A percentile compares a stretch with the other conserved stretches of the same genome.
These are phyloP conservation scores for Anticlea derivata DNA, from an alignment of 2,888 invertebrate genomes.

Conservation along the genomic window DNA sequence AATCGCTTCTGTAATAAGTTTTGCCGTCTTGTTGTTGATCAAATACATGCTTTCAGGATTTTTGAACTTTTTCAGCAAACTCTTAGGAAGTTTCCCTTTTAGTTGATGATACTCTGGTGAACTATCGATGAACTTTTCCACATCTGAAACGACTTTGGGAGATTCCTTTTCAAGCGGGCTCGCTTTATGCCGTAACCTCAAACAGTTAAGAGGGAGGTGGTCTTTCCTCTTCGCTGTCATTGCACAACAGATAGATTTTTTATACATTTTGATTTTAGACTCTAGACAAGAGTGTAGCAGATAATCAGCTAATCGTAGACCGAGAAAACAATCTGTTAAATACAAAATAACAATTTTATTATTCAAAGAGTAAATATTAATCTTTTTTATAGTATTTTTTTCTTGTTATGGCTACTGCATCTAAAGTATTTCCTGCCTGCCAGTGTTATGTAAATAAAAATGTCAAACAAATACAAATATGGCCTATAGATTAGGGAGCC, in stretches of 20 bases:
- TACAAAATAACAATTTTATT: too few species aligned
- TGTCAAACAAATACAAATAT: too few species aligned
- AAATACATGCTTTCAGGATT: conserved; percentile 70
- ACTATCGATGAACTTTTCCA: conserved; percentile 62
- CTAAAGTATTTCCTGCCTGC: too few species aligned
- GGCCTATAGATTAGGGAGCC: too few species aligned
- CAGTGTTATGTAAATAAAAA: too few species aligned
- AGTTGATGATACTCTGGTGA: conserved; percentile 56
- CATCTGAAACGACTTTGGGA: conserved; percentile 59
- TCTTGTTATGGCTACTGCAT: too few species aligned
- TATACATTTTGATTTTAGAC: conserved; percentile 32
- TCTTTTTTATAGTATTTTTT: too few species aligned
- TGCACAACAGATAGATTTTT: conserved; percentile 18
- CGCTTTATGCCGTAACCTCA: conserved; percentile 58
- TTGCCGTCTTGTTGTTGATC: conserved; percentile 67
- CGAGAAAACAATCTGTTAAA: too few species aligned
- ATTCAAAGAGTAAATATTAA: too few species aligned
- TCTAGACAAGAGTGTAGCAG: too few species aligned
- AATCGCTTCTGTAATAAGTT: conserved; percentile 62
- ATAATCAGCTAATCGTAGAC: too few species aligned
- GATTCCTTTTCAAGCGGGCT: conserved; percentile 49
- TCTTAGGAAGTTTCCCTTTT: conserved; percentile 61
- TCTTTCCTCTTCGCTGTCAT: conserved; percentile 17
- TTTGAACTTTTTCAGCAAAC: conserved; percentile 66
- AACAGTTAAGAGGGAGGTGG: conserved; percentile 24